Conservation (phyloP, 2,888 invertebrate genomes). For the Nomada lathburiana region DNA sequence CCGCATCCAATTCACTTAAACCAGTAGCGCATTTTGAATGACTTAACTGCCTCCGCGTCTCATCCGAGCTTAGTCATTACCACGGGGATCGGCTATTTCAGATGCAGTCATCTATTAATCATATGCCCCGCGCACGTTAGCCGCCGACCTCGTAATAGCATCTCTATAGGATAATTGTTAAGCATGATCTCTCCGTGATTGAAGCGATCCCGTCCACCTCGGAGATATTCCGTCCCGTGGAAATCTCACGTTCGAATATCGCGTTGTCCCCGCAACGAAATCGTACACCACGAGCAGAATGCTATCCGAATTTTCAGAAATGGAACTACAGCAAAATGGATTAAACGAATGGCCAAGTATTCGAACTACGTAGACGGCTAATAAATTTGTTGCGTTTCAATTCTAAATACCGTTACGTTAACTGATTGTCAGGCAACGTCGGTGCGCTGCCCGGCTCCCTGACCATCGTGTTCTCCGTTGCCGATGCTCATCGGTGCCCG, state of each 20-base stretch:
- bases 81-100: conserved; percentile 21
- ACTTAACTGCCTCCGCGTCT: conserved; percentile 17
- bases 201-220: neutral
- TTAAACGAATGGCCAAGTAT: too few relatives aligned
- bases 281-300: too few relatives aligned
- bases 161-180: conserved; percentile 11
- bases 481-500: neutral
- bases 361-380: too few relatives aligned
- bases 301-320: too few relatives aligned
- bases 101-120: conserved; percentile 29
- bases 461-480: too few relatives aligned
- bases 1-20: conserved; percentile 15
- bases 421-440: too few relatives aligned
- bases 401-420: too few relatives aligned
- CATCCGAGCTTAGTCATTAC: conserved; percentile 25
- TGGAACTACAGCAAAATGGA: too few relatives aligned
- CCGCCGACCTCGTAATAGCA: conserved; percentile 21
- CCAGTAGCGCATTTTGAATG: conserved; percentile 22
- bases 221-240: neutral
- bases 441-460: too few relatives aligned
- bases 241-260: neutral
- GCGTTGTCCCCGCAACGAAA: neutral
- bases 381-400: too few relatives aligned
- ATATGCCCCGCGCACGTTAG: conserved; percentile 7
- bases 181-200: neutral